Evolutionary conservation across 2,113 vertebrate genomes (phyloP).

Genomic region (Cervus canadensis): DNA sequence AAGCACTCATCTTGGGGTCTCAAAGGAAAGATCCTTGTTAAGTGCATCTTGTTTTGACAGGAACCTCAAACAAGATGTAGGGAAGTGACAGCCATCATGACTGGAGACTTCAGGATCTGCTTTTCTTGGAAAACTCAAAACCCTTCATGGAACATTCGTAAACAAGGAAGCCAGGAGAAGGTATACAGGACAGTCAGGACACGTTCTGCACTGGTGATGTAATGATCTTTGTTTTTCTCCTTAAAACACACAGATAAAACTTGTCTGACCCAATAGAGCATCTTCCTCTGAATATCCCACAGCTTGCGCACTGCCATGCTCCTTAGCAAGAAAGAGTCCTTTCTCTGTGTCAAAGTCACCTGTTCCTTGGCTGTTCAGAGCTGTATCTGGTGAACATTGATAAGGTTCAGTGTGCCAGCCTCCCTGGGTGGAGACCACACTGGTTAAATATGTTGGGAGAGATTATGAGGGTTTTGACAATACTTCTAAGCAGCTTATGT

Average conservation of each 20-base stretch:
- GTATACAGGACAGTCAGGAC: rapidly evolving
- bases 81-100: rapidly evolving
- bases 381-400: not conserved
- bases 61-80: not conserved
- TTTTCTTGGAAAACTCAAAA: not conserved
- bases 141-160: rapidly evolving
- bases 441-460: not conserved
- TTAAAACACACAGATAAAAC: not conserved
- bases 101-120: rapidly evolving
- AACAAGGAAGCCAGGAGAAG: not conserved
- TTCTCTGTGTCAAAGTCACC: slow-evolving; percentile 43
- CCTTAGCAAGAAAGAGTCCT: not conserved
- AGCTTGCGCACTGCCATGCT: not conserved
- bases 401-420: not conserved
- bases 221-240: not conserved
- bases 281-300: not conserved
- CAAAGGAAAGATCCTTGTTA: not conserved
- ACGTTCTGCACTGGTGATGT: not conserved
- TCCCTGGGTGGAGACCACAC: not conserved
- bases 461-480: slow-evolving; percentile 28
- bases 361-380: not conserved
- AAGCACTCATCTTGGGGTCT: rapidly evolving
- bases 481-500: slow-evolving; percentile 37
- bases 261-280: not conserved
- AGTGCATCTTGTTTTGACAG: not conserved